Evolutionary conservation across 2,113 vertebrate genomes (phyloP).

Genomic region (Nyctibius bracteatus): DNA sequence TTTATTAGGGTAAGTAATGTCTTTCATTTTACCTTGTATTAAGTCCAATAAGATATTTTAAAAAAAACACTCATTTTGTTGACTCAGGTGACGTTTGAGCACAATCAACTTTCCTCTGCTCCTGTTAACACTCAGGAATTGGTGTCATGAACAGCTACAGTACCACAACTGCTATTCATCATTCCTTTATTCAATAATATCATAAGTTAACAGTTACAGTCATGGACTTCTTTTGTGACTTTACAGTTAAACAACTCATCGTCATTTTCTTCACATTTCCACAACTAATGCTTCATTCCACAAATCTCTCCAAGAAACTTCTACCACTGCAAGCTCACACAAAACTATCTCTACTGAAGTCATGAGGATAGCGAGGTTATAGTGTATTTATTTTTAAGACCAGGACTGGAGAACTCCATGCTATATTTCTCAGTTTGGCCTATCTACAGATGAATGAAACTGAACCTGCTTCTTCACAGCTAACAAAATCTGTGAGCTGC

Average conservation of each 20-base stretch:
- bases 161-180: background rate
- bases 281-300: background rate
- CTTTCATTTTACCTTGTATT: background rate
- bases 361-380: background rate
- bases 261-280: background rate
- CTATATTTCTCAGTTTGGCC: background rate
- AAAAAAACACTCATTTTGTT: background rate
- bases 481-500: background rate
- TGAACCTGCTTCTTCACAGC: background rate
- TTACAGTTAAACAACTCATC: background rate
- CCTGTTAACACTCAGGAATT: background rate
- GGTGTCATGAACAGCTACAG: background rate
- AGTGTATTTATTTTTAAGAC: background rate
- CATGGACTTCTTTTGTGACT: background rate
- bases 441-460: background rate
- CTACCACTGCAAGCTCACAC: background rate
- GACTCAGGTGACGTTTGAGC: background rate
- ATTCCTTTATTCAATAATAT: background rate
- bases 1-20: background rate
- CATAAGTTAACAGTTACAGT: background rate
- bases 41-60: background rate
- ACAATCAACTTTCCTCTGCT: background rate
- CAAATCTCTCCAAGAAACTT: background rate
- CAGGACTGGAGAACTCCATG: background rate
- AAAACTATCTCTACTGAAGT: background rate